Base-by-base conservation (phyloP, 2,888 invertebrate genomes). In the Nephrocerus scutellatus region DNA sequence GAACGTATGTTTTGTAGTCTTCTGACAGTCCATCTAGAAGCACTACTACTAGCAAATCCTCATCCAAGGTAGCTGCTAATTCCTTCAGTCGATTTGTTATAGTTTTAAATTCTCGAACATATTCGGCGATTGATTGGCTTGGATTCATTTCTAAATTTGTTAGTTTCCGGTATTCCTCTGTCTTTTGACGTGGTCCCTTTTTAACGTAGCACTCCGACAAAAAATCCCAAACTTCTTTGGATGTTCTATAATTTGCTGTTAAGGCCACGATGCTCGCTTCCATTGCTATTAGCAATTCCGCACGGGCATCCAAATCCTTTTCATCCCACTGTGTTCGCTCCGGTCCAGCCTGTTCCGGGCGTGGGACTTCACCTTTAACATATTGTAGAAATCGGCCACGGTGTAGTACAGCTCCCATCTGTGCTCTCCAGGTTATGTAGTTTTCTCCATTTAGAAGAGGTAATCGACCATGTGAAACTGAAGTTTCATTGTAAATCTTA, bases 351-450 rank as follows among this genome's bases (percentile, higher is more conserved):
- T 21, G 15, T 34, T 2, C 26, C 2, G 34, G 34, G 24, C 25
- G 34, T 26, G 6, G 4, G 9, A 13, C 13, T 13, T 34, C 20
- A 25, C 13, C 20, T 13, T 34, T 34, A 5, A 34, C 26, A 9
- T 26, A 20, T 19, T 34, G 25, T 2, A 26, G 34, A 6, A 34
- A 34, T 25, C 23, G 28, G 6, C 36, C 36, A 15, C 29, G 30
- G 23, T 36, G 30, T 6, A 29, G 18, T 19, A 37, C 25, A 4
- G 24, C 39, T 20, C 34, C 34, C 39, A 39, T 30, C 15, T 39
- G 30, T 15, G 34, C 39, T 4, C 24, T 39, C 39, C 33, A 39
- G 6, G 39, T 34, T n/a, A n/a, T n/a, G n/a, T n/a, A n/a, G n/a
- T n/a, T n/a, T n/a, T n/a, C n/a, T n/a, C n/a, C n/a, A n/a, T n/a